phyloP scores from a whole-genome alignment of 2,113 vertebrate species.

The Sceloporus undulatus region DNA sequence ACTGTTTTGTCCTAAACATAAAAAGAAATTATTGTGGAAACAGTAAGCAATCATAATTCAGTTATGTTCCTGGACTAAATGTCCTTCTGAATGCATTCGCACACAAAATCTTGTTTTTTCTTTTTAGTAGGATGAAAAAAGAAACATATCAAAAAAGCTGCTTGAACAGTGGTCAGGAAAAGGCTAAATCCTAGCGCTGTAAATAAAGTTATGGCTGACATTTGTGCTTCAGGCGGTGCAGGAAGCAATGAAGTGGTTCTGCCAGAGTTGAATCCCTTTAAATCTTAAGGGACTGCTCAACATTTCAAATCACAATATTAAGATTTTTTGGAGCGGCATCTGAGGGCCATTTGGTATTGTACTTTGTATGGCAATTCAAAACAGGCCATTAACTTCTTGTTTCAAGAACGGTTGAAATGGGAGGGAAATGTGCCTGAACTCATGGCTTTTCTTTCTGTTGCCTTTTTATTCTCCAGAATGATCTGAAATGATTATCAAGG shows the following conservation, averaged over 20 bases:
- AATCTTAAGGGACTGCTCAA: conserved; percentile 50
- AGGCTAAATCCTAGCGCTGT: conserved; percentile 46
- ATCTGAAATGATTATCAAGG: background rate
- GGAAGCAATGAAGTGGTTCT: conserved; percentile 51
- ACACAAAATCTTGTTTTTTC: background rate
- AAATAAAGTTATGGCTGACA: conserved; percentile 52
- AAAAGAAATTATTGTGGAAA: background rate
- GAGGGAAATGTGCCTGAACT: background rate
- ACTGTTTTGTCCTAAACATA: conserved; percentile 20
- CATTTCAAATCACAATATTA: conserved; percentile 47
- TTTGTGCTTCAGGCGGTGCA: conserved; percentile 31
- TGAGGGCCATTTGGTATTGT: conserved; percentile 65
- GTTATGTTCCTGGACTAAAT: background rate
- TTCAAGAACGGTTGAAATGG: background rate
- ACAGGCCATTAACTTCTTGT: conserved; percentile 47
- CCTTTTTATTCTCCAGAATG: background rate
- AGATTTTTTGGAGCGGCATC: conserved; percentile 41
- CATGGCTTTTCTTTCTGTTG: background rate
- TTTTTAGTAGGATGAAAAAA: conserved; percentile 6
- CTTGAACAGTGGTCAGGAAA: conserved; percentile 16
- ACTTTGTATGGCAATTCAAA: conserved; percentile 62
- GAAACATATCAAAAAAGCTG: conserved; percentile 11
- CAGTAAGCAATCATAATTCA: background rate
- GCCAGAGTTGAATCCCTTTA: conserved; percentile 47
- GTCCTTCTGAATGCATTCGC: background rate